These are phyloP conservation scores for Tautogolabrus adspersus DNA, from an alignment of 2,113 vertebrate genomes.

Conservation along the genomic window DNA sequence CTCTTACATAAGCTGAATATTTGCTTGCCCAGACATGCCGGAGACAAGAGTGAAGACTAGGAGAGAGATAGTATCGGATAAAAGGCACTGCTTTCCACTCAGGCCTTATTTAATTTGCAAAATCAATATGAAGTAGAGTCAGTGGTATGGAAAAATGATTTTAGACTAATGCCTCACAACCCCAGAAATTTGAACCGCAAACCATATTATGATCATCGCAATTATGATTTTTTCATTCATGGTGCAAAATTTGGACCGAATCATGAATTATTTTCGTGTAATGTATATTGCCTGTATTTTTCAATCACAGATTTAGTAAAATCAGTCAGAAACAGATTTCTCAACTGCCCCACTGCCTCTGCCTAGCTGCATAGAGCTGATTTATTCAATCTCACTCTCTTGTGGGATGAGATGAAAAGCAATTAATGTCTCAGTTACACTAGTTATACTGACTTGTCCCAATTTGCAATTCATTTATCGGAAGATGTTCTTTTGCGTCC, in stretches of 20 bases:
- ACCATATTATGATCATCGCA: slow-evolving; percentile 10
- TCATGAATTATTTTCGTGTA: not conserved
- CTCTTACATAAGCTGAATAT: not conserved
- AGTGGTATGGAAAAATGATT: slow-evolving; percentile 44
- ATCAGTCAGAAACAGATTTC: not conserved
- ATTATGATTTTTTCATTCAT: not conserved
- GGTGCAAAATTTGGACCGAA: slow-evolving; percentile 3
- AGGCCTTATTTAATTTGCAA: slow-evolving; percentile 65
- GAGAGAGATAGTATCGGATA: slow-evolving; percentile 27
- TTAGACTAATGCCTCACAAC: slow-evolving; percentile 10
- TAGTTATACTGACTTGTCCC: slow-evolving; percentile 15
- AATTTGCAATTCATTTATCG: slow-evolving; percentile 9
- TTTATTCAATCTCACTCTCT: slow-evolving; percentile 34
- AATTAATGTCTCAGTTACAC: slow-evolving; percentile 21
- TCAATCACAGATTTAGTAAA: not conserved
- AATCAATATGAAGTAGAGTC: slow-evolving; percentile 63
- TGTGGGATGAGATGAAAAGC: slow-evolving; percentile 29
- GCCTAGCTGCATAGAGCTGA: slow-evolving; percentile 2
- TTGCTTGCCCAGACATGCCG: slow-evolving; percentile 1
- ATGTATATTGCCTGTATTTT: not conserved
- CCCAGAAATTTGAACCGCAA: slow-evolving; percentile 18
- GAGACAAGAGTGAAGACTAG: slow-evolving; percentile 12
- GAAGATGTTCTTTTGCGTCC: slow-evolving; percentile 1
- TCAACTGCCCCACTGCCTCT: not conserved
- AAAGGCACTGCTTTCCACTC: slow-evolving; percentile 51